phyloP scores from a whole-genome alignment of 2,797 vertebrate species.

The Melanotaenia pygmaea region DNA sequence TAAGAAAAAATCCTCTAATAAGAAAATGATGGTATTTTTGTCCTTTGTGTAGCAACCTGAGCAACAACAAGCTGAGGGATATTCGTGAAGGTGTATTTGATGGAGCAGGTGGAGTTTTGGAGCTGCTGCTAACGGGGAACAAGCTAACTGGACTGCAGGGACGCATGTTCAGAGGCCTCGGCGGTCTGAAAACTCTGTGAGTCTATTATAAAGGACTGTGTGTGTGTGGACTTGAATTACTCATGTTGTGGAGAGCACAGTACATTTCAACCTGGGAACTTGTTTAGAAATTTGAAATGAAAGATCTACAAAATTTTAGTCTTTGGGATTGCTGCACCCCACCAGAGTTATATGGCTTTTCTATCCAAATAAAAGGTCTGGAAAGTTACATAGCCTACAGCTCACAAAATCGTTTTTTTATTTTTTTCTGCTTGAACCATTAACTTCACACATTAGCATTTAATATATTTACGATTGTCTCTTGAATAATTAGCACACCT shows the following conservation, averaged over 20 bases:
- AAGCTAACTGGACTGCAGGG: constrained; percentile 90
- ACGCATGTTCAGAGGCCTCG: constrained; percentile 91
- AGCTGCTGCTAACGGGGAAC: constrained; percentile 94
- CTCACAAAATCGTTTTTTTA: neutral
- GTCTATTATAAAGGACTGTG: constrained; percentile 36
- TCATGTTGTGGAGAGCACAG: neutral
- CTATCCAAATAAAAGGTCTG: neutral
- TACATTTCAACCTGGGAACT: neutral
- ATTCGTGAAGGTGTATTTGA: constrained; percentile 92
- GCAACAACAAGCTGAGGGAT: constrained; percentile 96
- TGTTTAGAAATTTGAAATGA: neutral
- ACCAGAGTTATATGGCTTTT: neutral
- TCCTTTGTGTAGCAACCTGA: constrained; percentile 88
- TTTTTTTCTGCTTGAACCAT: too few species aligned
- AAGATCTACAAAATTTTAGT: neutral
- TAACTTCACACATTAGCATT: too few species aligned
- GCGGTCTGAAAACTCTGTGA: constrained; percentile 93
- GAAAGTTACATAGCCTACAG: neutral
- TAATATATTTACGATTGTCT: neutral
- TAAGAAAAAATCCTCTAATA: neutral
- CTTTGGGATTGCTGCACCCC: neutral
- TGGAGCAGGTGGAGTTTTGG: constrained; percentile 87
- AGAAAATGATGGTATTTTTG: neutral
- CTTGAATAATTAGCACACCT: neutral
- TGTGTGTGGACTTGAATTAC: neutral